Percentiles rank a stretch among this genome's conserved stretches.
These are phyloP conservation scores for Mesodorylaimus sp. DNA, from an alignment of 2,888 invertebrate genomes.

Conservation along the genomic window DNA sequence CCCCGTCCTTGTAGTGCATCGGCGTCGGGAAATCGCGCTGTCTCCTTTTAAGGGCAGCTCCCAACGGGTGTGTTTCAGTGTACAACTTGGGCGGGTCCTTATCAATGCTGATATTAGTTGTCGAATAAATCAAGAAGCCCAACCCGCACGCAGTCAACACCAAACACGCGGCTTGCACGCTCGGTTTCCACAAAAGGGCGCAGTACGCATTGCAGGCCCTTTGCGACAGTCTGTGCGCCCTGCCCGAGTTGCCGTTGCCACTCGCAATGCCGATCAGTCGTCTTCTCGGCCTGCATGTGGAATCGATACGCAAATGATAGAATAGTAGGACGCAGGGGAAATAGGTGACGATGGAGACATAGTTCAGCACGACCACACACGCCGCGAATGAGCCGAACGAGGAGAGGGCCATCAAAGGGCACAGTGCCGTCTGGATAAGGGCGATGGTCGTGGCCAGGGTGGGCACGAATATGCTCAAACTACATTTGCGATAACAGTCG, in stretches of 20 bases:
- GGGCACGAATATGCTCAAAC: conserved; percentile 27
- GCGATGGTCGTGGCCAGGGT: conserved; percentile 28
- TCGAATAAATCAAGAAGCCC: not conserved
- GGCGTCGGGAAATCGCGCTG: not conserved
- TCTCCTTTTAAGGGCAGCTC: not conserved
- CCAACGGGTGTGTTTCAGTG: not conserved
- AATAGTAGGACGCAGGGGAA: conserved; percentile 24
- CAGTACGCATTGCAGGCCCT: not conserved
- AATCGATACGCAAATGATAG: conserved; percentile 1
- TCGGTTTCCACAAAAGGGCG: not conserved
- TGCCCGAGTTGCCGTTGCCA: not conserved
- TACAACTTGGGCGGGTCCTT: not conserved
- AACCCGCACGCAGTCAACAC: not conserved
- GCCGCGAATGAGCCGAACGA: conserved; percentile 26
- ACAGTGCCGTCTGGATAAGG: conserved; percentile 22
- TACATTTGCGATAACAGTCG: conserved; percentile 24
- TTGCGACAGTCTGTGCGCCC: not conserved
- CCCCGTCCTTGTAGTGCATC: not conserved
- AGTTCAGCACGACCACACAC: conserved; percentile 24
- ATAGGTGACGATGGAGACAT: conserved; percentile 28
- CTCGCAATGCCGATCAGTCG: not conserved
- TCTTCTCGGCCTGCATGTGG: too few species aligned
- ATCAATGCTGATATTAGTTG: not conserved
- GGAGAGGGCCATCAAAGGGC: conserved; percentile 21
- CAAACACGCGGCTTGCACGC: not conserved